phyloP scores from a whole-genome alignment of 37 sponge, comb jelly and placozoan species.

The Mnemiopsis leidyi region DNA sequence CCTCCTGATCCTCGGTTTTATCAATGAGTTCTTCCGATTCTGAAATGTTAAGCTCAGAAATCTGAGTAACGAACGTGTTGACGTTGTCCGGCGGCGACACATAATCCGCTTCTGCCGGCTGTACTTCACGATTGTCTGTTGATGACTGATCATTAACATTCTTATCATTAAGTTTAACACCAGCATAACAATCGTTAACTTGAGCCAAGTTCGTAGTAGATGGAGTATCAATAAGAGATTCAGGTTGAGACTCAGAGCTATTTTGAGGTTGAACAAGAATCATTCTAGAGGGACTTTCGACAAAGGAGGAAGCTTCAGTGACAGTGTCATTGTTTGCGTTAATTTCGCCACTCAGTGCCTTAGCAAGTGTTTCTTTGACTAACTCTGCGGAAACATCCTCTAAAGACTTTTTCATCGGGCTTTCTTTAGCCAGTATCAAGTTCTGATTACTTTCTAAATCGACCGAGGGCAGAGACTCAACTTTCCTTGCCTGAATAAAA shows the following conservation, averaged over 20 bases:
- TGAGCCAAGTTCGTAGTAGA: neutral
- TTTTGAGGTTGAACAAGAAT: neutral
- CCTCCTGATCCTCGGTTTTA: neutral
- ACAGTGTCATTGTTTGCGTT: neutral
- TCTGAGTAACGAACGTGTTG: too few species aligned
- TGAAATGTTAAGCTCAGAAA: too few species aligned
- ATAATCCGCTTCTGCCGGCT: too few species aligned
- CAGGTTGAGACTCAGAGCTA: neutral
- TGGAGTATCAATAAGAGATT: neutral
- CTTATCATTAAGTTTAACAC: neutral
- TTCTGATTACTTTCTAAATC: neutral
- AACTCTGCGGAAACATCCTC: neutral
- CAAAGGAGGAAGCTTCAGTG: neutral
- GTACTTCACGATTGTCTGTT: too few species aligned
- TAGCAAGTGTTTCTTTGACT: neutral
- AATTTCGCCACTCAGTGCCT: neutral
- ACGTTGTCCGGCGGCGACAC: too few species aligned
- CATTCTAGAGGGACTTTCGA: neutral
- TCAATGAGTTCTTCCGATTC: too few species aligned
- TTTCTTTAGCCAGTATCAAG: neutral
- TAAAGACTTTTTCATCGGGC: neutral
- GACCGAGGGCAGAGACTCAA: neutral
- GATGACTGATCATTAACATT: neutral
- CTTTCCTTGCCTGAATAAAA: neutral
- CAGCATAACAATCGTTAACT: neutral